Conservation (phyloP, 2,113 vertebrate genomes). For the Calidris pygmaea region DNA sequence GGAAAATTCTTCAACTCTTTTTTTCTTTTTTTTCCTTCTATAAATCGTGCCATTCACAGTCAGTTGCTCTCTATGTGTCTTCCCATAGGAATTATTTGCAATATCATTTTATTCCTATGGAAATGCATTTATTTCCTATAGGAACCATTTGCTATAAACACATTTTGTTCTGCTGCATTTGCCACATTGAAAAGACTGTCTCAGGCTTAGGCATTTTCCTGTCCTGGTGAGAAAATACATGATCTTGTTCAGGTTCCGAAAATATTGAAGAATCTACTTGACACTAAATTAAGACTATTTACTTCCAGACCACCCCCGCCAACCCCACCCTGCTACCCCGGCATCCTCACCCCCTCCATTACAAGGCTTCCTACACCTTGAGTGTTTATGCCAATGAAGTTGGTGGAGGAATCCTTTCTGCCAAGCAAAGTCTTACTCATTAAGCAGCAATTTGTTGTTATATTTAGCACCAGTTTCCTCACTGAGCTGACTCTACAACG, state of each 20-base stretch:
- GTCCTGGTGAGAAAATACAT: not conserved
- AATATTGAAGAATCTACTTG: not conserved
- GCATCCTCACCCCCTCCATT: not conserved
- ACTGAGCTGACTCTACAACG: not conserved
- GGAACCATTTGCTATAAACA: not conserved
- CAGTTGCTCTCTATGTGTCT: not conserved
- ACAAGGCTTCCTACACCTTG: not conserved
- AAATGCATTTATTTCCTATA: not conserved
- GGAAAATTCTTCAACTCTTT: not conserved
- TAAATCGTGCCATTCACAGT: not conserved
- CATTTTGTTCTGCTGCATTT: not conserved
- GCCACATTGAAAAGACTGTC: not conserved
- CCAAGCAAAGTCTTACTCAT: not conserved
- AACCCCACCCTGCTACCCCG: accelerated
- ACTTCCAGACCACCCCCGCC: not conserved
- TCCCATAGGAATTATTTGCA: not conserved
- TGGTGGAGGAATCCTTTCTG: not conserved
- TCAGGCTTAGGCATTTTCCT: not conserved
- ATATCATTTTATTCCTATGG: not conserved
- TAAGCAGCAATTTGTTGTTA: not conserved
- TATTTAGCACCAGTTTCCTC: not conserved
- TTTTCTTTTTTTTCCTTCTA: not conserved
- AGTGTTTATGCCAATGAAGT: not conserved
- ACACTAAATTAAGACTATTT: not conserved
- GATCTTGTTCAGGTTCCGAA: not conserved